These are phyloP conservation scores for Meriones psammophilus DNA, from an alignment of 2,797 vertebrate genomes.

Conservation along the genomic window DNA sequence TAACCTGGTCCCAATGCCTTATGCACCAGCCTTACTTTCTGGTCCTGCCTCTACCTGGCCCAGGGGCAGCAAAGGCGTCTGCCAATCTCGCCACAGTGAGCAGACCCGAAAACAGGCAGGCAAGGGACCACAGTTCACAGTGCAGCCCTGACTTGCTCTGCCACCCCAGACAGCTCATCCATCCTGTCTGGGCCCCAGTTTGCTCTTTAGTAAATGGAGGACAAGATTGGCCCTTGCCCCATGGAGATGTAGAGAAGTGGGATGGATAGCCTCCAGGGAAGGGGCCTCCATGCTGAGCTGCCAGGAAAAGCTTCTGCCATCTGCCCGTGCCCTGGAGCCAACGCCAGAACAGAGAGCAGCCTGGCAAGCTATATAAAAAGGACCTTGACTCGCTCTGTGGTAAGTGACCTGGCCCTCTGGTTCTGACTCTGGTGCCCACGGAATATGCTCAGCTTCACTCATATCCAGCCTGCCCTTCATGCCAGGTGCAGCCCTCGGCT, in stretches of 20 bases:
- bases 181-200: background rate
- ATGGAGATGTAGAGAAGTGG: rapidly evolving
- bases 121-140: background rate
- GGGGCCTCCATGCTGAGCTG: background rate
- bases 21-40: background rate
- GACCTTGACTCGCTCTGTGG: slow-evolving; percentile 75
- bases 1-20: background rate
- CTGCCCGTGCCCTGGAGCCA: slow-evolving; percentile 56
- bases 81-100: background rate
- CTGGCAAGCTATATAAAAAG: slow-evolving; percentile 71
- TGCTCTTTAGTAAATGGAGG: background rate
- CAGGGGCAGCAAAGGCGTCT: background rate
- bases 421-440: rapidly evolving
- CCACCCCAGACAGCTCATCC: background rate
- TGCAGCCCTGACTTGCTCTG: background rate
- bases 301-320: slow-evolving; percentile 14
- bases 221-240: background rate
- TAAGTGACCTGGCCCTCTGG: background rate
- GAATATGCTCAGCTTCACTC: background rate
- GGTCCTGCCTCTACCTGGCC: background rate
- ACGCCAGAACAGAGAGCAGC: slow-evolving; percentile 64
- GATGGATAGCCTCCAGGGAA: background rate
- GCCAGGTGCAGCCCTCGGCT: background rate
- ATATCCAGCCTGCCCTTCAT: rapidly evolving
- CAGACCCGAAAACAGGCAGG: background rate